Percentiles rank a stretch among this genome's conserved stretches.
Conservation (phyloP, 1,140 invertebrate species). For the Choristoneura fumiferana region DNA sequence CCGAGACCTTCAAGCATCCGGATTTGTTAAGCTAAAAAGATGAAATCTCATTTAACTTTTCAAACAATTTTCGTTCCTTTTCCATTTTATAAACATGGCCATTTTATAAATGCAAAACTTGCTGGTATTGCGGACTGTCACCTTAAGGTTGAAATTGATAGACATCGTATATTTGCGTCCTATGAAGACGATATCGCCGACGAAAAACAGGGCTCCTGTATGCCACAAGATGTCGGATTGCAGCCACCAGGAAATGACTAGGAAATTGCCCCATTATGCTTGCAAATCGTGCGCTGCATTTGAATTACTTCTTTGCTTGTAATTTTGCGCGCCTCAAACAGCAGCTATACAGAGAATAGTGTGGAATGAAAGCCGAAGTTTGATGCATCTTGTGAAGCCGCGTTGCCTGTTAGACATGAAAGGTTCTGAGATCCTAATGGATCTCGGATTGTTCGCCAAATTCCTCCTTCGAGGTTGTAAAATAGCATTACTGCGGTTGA, state of each 20-base stretch:
- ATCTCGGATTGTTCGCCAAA: too few relatives aligned
- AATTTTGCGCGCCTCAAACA: slow-evolving; percentile 52
- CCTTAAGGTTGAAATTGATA: slow-evolving; percentile 13
- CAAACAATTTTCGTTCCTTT: too few relatives aligned
- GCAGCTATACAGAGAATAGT: slow-evolving; percentile 29
- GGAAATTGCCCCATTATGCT: slow-evolving; percentile 74
- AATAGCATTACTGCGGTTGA: too few relatives aligned
- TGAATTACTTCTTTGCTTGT: slow-evolving; percentile 66
- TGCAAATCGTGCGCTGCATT: slow-evolving; percentile 72
- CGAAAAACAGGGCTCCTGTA: slow-evolving; percentile 21
- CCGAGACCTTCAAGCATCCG: too few relatives aligned
- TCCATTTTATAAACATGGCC: too few relatives aligned
- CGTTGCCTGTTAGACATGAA: slow-evolving; percentile 11
- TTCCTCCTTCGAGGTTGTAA: too few relatives aligned
- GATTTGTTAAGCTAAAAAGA: too few relatives aligned
- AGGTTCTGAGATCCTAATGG: slow-evolving; percentile 23
- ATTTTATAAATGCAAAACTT: too few relatives aligned
- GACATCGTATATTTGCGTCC: slow-evolving; percentile 29
- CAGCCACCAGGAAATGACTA: slow-evolving; percentile 67
- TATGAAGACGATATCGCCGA: slow-evolving; percentile 11
- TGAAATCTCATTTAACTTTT: too few relatives aligned
- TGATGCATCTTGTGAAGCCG: slow-evolving; percentile 24
- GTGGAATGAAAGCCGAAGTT: slow-evolving; percentile 41
- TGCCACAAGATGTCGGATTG: slow-evolving; percentile 62
- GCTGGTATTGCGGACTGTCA: too few relatives aligned